Evolutionary conservation across 2,888 invertebrate species (phyloP).

Genomic region (Cephus spinipes): DNA sequence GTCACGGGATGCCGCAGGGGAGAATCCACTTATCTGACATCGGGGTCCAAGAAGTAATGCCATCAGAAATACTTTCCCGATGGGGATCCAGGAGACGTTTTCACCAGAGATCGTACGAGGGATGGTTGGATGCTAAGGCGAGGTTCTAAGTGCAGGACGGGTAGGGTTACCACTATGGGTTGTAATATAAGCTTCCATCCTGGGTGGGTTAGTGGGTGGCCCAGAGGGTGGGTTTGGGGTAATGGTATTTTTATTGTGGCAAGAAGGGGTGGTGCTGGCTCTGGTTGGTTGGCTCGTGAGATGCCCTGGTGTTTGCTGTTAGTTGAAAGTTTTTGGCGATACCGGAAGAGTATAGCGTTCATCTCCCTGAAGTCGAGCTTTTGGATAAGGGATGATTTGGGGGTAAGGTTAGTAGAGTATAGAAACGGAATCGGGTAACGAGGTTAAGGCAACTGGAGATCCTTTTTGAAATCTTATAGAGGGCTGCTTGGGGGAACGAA

Average conservation of each 20-base stretch:
- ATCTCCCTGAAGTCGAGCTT: no score
- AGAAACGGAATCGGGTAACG: no score
- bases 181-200: constrained; percentile 52
- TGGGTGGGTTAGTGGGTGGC: constrained; percentile 29
- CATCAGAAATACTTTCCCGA: constrained; percentile 48
- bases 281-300: no score
- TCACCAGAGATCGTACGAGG: not conserved
- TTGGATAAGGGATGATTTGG: no score
- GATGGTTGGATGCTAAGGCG: constrained; percentile 31
- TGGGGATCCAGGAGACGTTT: constrained; percentile 36
- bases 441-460: no score
- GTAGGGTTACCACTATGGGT: constrained; percentile 58
- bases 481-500: no score
- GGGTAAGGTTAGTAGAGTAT: no score
- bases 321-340: constrained; percentile 40
- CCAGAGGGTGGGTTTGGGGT: constrained; percentile 20
- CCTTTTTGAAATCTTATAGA: no score
- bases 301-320: constrained; percentile 32
- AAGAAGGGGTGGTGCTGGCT: constrained; percentile 25
- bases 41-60: constrained; percentile 38
- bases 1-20: not conserved
- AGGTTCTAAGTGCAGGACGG: constrained; percentile 52
- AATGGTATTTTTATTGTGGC: constrained; percentile 43
- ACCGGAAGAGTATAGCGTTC: constrained; percentile 14
- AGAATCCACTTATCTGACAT: not conserved